Evolutionary conservation across 2,888 invertebrate species (phyloP).

Genomic region (Euproctis similis): DNA sequence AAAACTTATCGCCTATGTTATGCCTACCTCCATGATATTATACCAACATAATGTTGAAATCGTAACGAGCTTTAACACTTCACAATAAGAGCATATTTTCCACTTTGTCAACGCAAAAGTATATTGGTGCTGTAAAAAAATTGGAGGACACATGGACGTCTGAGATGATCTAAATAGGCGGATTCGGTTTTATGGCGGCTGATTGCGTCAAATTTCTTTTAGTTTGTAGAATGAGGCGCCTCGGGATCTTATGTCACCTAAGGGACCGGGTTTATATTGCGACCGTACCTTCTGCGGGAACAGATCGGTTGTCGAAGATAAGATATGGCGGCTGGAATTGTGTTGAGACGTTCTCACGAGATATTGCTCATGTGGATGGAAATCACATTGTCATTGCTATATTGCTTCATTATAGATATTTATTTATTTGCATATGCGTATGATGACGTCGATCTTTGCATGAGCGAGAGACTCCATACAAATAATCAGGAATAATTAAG

Average conservation of each 20-base stretch:
- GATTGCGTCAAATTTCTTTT: conserved; percentile 39
- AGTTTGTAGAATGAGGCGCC: conserved; percentile 20
- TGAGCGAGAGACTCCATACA: too few species aligned
- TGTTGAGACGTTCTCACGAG: conserved; percentile 1
- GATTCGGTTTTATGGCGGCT: conserved; percentile 51
- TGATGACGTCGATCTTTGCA: too few species aligned
- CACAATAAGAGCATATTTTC: conserved; percentile 14
- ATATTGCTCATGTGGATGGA: neutral
- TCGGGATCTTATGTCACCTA: conserved; percentile 15
- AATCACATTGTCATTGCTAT: too few species aligned
- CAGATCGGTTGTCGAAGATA: conserved; percentile 3
- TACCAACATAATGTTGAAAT: conserved; percentile 5
- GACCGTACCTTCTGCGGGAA: conserved; percentile 8
- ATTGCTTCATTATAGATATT: neutral
- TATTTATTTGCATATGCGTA: too few species aligned
- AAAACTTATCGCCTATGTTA: conserved; percentile 60
- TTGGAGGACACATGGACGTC: conserved; percentile 36
- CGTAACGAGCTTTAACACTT: conserved; percentile 6
- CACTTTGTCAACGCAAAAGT: conserved; percentile 2
- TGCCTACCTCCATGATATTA: conserved; percentile 36
- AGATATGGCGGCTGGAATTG: conserved; percentile 2
- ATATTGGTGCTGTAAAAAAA: conserved; percentile 23
- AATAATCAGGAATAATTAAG: too few species aligned
- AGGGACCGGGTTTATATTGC: conserved; percentile 13
- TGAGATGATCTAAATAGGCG: conserved; percentile 64